Conservation (phyloP, 2,113 vertebrate genomes). For the Opisthocomus hoazin region DNA sequence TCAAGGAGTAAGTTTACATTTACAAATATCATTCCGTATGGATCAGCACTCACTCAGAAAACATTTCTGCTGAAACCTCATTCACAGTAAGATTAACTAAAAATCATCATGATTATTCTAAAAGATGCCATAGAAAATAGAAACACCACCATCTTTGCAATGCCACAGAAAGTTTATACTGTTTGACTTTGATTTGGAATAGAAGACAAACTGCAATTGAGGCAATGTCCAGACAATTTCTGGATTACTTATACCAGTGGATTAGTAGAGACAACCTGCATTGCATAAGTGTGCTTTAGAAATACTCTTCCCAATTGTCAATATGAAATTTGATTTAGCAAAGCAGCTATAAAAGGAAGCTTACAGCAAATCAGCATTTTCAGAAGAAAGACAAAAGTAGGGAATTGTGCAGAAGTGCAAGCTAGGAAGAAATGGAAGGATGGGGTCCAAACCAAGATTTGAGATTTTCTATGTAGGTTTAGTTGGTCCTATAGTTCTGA, state of each 20-base stretch:
- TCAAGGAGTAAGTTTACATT: neutral
- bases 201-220: neutral
- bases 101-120: neutral
- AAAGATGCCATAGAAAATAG: neutral
- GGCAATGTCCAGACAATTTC: neutral
- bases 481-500: neutral
- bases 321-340: neutral
- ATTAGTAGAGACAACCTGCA: neutral
- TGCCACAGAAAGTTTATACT: neutral
- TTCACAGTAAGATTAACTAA: neutral
- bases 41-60: neutral
- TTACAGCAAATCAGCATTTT: neutral
- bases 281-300: neutral
- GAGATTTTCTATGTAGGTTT: neutral
- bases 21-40: neutral
- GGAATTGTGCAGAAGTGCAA: neutral
- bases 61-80: neutral
- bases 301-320: neutral
- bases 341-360: neutral
- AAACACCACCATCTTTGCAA: neutral
- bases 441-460: neutral
- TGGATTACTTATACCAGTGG: neutral
- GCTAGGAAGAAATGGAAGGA: neutral
- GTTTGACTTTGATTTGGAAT: neutral
- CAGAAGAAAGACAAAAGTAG: neutral